Evolutionary conservation across 2,888 invertebrate genomes (phyloP).

Genomic region (Tricholauxania praeusta): DNA sequence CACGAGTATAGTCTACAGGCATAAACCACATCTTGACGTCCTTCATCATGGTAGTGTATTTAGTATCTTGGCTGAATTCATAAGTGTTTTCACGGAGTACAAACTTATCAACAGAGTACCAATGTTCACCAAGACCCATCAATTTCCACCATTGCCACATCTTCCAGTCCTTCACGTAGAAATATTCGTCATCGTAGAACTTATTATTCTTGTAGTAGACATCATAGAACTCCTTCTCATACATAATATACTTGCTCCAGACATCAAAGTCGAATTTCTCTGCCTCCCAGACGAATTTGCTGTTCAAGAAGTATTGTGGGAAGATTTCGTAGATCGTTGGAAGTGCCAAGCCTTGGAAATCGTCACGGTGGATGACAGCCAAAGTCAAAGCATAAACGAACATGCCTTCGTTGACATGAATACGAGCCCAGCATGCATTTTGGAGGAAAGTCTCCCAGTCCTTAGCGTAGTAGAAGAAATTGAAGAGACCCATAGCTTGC

Average conservation of each 20-base stretch:
- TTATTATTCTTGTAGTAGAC: conserved; percentile 47
- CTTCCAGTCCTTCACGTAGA: conserved; percentile 49
- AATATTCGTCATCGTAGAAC: conserved; percentile 41
- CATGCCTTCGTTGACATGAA: conserved; percentile 76
- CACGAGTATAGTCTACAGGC: conserved; percentile 73
- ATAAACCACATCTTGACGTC: conserved; percentile 52
- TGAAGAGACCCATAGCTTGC: conserved; percentile 72
- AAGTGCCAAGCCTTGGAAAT: conserved; percentile 74
- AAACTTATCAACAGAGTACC: conserved; percentile 45
- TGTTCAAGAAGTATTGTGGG: conserved; percentile 77
- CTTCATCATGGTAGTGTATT: conserved; percentile 43
- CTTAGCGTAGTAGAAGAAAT: conserved; percentile 76
- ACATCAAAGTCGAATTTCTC: conserved; percentile 70
- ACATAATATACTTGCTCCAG: conserved; percentile 65
- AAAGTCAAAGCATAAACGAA: conserved; percentile 75
- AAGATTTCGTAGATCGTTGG: conserved; percentile 79
- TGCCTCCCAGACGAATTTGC: conserved; percentile 75
- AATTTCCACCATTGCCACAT: conserved; percentile 54
- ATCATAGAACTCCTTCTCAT: conserved; percentile 51
- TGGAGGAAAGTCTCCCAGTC: conserved; percentile 77
- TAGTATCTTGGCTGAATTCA: conserved; percentile 43
- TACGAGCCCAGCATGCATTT: conserved; percentile 76
- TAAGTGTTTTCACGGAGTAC: conserved; percentile 48
- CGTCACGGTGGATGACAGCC: conserved; percentile 74
- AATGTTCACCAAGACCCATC: conserved; percentile 52